phyloP scores from a whole-genome alignment of 2,113 vertebrate species.

The Murina feae region DNA sequence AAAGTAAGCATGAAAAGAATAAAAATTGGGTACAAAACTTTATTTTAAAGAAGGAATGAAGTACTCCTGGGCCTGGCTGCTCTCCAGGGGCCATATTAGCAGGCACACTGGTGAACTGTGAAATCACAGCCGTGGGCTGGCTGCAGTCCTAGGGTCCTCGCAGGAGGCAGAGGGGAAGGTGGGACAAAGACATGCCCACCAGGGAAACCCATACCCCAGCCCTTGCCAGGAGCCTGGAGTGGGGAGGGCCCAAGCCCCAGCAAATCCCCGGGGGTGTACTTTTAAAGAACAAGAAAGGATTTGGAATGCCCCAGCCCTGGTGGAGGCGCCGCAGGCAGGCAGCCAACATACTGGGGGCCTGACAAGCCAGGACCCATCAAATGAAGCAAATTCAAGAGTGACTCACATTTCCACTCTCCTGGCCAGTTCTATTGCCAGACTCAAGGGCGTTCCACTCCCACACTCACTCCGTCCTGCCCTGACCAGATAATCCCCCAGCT shows the following conservation, averaged over 20 bases:
- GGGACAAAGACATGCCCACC: background rate
- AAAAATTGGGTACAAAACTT: background rate
- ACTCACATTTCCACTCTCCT: background rate
- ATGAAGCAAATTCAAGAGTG: background rate
- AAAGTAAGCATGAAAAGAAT: background rate
- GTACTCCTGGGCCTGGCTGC: too few species aligned
- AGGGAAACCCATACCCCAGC: background rate
- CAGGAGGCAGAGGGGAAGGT: background rate
- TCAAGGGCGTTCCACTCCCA: background rate
- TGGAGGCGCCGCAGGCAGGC: background rate
- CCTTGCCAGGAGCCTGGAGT: background rate
- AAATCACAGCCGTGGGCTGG: background rate
- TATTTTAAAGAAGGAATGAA: background rate
- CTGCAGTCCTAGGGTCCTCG: background rate
- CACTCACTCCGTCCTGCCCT: accelerated
- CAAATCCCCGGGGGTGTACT: background rate
- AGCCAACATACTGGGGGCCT: background rate
- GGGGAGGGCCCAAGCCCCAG: background rate
- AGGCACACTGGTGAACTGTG: accelerated
- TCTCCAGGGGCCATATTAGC: background rate
- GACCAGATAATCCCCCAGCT: background rate
- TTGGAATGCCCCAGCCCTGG: background rate
- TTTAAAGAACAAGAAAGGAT: background rate
- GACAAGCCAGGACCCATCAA: slow-evolving; percentile 47
- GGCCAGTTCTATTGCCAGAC: background rate